phyloP scores from a whole-genome alignment of 2,888 invertebrate genomes.

The Polymixis flavicincta region DNA sequence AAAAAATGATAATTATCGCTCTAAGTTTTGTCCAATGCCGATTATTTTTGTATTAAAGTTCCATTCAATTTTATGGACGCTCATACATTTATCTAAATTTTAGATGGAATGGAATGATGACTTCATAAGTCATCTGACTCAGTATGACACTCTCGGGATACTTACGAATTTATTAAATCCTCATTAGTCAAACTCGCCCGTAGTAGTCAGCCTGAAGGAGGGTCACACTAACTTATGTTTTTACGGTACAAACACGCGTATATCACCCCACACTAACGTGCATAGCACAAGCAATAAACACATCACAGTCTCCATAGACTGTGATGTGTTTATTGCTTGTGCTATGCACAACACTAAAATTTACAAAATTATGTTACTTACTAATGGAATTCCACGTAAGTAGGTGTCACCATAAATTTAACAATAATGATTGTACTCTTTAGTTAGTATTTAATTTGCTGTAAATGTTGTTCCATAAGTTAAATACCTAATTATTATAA shows the following conservation, averaged over 20 bases:
- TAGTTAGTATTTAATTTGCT: constrained; percentile 18
- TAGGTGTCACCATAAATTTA: constrained; percentile 3
- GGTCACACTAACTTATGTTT: not conserved
- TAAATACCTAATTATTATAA: constrained; percentile 17
- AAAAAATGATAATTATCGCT: too few relatives aligned
- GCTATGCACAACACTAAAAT: constrained; percentile 16
- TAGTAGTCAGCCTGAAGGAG: not conserved
- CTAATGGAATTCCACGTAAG: not conserved
- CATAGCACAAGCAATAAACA: constrained; percentile 15
- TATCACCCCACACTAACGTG: constrained; percentile 17
- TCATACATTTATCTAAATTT: not conserved
- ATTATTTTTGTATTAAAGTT: not conserved
- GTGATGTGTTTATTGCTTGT: constrained; percentile 1
- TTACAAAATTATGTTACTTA: not conserved
- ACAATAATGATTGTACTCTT: constrained; percentile 22
- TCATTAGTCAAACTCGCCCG: not conserved
- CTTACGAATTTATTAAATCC: not conserved
- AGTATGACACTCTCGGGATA: not conserved
- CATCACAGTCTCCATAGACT: not conserved
- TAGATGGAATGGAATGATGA: too few relatives aligned
- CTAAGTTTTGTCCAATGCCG: not conserved
- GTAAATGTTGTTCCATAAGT: constrained; percentile 4
- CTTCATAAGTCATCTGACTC: not conserved
- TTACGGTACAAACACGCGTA: not conserved
- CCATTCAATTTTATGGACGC: not conserved